These are phyloP conservation scores for Halictus rubicundus DNA, from an alignment of 1,140 invertebrate genomes.

Conservation along the genomic window DNA sequence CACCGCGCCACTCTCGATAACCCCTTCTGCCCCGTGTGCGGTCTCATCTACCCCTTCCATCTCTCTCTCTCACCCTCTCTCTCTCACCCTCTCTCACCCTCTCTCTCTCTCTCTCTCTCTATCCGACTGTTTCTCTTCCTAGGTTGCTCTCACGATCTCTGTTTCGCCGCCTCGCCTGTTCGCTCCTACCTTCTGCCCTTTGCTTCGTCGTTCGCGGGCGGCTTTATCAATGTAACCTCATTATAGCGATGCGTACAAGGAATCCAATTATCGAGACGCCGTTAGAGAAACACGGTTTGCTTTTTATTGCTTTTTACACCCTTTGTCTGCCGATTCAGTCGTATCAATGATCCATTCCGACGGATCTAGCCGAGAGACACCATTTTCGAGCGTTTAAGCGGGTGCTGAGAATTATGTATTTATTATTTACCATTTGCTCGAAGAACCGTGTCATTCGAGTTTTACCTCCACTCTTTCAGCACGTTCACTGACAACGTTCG, in stretches of 20 bases:
- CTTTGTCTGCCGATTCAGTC: too few species aligned
- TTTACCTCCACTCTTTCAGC: too few species aligned
- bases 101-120: not conserved
- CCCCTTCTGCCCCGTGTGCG: slow-evolving; percentile 52
- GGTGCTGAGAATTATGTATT: too few species aligned
- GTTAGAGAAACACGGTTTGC: slow-evolving; percentile 53
- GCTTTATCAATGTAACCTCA: slow-evolving; percentile 71
- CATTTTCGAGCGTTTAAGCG: too few species aligned
- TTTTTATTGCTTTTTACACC: slow-evolving; percentile 60
- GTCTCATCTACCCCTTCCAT: slow-evolving; percentile 2
- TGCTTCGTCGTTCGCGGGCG: slow-evolving; percentile 26
- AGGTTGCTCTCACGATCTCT: not conserved
- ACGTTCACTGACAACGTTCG: too few species aligned
- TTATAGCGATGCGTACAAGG: slow-evolving; percentile 60
- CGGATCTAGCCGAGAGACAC: too few species aligned
- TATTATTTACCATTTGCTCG: too few species aligned
- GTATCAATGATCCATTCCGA: too few species aligned
- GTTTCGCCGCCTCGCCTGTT: too few species aligned
- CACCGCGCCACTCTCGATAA: slow-evolving; percentile 72
- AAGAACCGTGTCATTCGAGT: too few species aligned
- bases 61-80: not conserved
- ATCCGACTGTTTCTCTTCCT: not conserved
- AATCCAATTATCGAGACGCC: slow-evolving; percentile 68
- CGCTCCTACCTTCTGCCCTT: slow-evolving; percentile 23
- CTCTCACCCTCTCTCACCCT: not conserved